Percentiles rank a stretch among this genome's conserved stretches.
Conservation (phyloP, 2,888 invertebrate species). For the Abscondita cerata region DNA sequence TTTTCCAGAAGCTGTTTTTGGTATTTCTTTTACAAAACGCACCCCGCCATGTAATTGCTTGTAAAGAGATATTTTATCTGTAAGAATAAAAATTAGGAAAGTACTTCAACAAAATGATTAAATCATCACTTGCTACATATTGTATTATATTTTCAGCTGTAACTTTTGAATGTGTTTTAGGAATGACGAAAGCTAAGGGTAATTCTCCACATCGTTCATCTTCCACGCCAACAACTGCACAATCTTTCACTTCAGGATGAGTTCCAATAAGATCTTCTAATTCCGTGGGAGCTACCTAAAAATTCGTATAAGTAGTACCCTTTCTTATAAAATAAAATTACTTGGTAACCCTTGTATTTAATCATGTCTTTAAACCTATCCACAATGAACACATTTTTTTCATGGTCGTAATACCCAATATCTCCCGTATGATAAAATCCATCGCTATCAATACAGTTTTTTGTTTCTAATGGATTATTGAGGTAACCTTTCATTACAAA, state of each 20-base stretch:
- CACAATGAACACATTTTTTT: constrained; percentile 78
- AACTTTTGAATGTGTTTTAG: constrained; percentile 61
- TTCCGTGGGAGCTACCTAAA: constrained; percentile 83
- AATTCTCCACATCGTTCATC: constrained; percentile 79
- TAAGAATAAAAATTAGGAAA: not conserved
- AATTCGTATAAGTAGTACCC: not conserved
- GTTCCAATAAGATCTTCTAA: constrained; percentile 80
- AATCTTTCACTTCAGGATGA: constrained; percentile 76
- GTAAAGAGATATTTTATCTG: constrained; percentile 68
- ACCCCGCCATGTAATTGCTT: constrained; percentile 79
- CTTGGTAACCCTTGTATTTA: constrained; percentile 85
- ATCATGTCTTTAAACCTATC: constrained; percentile 87
- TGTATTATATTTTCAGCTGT: constrained; percentile 57
- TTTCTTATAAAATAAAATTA: constrained; percentile 45
- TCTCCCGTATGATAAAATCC: constrained; percentile 83
- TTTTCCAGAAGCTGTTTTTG: constrained; percentile 81
- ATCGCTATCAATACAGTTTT: constrained; percentile 68
- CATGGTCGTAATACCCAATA: constrained; percentile 77
- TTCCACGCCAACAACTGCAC: constrained; percentile 82
- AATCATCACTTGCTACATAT: constrained; percentile 55
- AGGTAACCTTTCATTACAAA: constrained; percentile 73
- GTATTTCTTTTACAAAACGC: constrained; percentile 74
- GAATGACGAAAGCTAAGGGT: constrained; percentile 79
- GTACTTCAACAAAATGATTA: not conserved
- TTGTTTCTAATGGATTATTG: constrained; percentile 69